These are phyloP conservation scores for Luperina testacea DNA, from an alignment of 2,888 invertebrate genomes.

Conservation along the genomic window DNA sequence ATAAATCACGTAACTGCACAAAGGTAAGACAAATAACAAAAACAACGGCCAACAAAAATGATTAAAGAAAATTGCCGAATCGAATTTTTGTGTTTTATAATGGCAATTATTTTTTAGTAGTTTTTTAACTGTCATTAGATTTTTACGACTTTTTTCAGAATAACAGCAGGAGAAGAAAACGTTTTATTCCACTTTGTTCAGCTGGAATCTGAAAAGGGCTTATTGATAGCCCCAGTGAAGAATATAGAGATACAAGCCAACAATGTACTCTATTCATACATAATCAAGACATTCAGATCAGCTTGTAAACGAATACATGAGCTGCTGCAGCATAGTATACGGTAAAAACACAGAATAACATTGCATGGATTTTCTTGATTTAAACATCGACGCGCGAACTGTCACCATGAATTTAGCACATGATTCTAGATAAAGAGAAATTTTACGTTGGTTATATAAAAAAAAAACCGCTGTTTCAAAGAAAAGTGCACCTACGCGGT, in stretches of 20 bases:
- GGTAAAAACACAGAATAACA: conserved; percentile 70
- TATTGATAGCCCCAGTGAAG: conserved; percentile 91
- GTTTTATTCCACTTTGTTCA: conserved; percentile 94
- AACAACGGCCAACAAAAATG: not conserved
- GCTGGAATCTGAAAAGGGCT: conserved; percentile 92
- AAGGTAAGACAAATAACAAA: conserved; percentile 70
- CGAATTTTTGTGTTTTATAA: not conserved
- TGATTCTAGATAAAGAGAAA: too few relatives aligned
- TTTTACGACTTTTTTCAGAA: conserved; percentile 77
- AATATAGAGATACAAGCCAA: conserved; percentile 81
- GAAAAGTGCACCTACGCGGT: too few relatives aligned
- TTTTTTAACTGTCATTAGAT: not conserved
- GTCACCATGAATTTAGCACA: too few relatives aligned
- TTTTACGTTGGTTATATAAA: too few relatives aligned
- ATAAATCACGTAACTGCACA: conserved; percentile 90
- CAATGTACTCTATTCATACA: conserved; percentile 87
- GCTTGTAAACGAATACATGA: conserved; percentile 93
- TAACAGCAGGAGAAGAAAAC: conserved; percentile 93
- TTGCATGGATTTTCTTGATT: not conserved
- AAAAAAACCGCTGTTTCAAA: too few relatives aligned
- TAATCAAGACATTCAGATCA: conserved; percentile 93
- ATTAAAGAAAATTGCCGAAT: not conserved
- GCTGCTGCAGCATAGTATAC: conserved; percentile 92
- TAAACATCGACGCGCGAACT: not conserved
- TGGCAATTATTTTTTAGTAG: not conserved